These are phyloP conservation scores for Tringa solitaria DNA, from an alignment of 2,113 vertebrate genomes.

Conservation along the genomic window DNA sequence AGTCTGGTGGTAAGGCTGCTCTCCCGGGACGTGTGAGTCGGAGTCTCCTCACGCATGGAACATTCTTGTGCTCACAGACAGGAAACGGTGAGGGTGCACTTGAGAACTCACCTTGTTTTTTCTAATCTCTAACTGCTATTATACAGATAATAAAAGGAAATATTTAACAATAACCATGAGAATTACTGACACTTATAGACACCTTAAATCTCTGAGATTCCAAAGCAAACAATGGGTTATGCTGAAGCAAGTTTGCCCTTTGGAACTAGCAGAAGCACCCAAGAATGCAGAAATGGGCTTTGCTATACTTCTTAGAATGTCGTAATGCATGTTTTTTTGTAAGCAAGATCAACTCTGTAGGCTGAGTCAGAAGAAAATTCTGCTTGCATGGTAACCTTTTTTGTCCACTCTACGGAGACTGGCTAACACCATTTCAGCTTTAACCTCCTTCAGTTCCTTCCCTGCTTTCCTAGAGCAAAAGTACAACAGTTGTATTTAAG, in stretches of 20 bases:
- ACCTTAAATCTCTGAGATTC: conserved; percentile 40
- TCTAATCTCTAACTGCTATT: conserved; percentile 12
- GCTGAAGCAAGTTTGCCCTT: conserved; percentile 23
- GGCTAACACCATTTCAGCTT: not conserved
- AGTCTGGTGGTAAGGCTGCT: conserved; percentile 27
- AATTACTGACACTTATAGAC: conserved; percentile 34
- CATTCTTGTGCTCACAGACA: conserved; percentile 51
- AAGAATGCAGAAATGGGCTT: conserved; percentile 15
- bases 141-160: conserved; percentile 62
- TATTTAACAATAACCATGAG: conserved; percentile 54
- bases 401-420: not conserved
- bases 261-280: not conserved
- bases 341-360: not conserved
- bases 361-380: conserved; percentile 33
- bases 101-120: conserved; percentile 40
- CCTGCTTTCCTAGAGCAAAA: not conserved
- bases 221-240: conserved; percentile 41
- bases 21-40: conserved; percentile 20
- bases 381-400: not conserved
- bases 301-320: conserved; percentile 11
- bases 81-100: conserved; percentile 39
- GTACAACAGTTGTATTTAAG: not conserved
- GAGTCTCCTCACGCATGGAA: conserved; percentile 49
- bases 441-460: not conserved
- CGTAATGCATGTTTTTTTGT: not conserved